Base-by-base conservation (phyloP, 2,797 vertebrate genomes). In the Phoebastria nigripes region DNA sequence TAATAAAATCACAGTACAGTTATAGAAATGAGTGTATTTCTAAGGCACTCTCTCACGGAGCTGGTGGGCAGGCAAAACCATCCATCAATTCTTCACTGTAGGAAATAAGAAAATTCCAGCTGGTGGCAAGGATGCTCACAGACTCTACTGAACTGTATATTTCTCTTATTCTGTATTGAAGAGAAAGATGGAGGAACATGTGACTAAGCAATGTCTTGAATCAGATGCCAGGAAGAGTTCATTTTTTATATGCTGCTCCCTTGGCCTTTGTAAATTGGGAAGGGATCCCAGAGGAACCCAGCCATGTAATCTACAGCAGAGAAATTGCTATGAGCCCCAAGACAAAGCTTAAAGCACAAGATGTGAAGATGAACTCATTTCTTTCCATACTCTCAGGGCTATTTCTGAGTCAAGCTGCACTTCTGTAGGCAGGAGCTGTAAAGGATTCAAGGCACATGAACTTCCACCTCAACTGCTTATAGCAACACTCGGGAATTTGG, bases 251-350 rank as follows among this genome's bases (percentile, higher is more conserved):
- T 2, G 8, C 62, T 80, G 87, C 49, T 96, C 94, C 83, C 93
- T 89, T 92, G 92, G 90, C 59, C 90, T 94, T 96, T 94, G 92
- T 82, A 87, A 92, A 92, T 93, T 94, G 88, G 67, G 74, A 95
- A 85, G 88, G 37, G 54, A 92, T 96, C 96, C 83, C 88, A 92
- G 87, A 94, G 73, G 90, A 95, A 85, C 41, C 63, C 71, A 94
- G 52, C 63, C 92, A 72, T 78, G 78, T 89, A 93, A 93, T 87
- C 77, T 95, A 21, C 52, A 92, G 86, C 47, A 89, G 63, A 77
- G 37, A 92, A 94, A 94, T 91, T 94, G 37, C 81, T 78, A 54
- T 61, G 71, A 66, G 78, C 61, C 88, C 81, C 95, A 91, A 89
- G 86, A 93, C 90, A 94, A 95, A 93, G 35, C 72, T 95, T 93